Percentiles rank a stretch among this genome's conserved stretches.
phyloP scores from a whole-genome alignment of 2,888 invertebrate genomes.

The Synergus umbraculus region DNA sequence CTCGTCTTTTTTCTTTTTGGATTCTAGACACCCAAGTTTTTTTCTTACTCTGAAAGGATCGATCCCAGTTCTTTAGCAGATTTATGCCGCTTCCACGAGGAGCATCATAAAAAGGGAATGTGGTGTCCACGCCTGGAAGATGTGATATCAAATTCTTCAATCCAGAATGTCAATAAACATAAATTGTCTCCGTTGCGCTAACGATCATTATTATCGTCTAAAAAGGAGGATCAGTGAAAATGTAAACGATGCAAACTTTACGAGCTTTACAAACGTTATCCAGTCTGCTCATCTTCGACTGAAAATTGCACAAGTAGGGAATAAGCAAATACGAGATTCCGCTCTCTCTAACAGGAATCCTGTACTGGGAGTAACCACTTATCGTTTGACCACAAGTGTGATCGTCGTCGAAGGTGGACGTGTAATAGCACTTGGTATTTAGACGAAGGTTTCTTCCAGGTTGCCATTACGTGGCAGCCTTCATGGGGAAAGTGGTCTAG shows the following conservation, averaged over 20 bases:
- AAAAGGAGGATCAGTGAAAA: slow-evolving; percentile 12
- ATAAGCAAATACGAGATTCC: slow-evolving; percentile 1
- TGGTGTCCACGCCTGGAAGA: not conserved
- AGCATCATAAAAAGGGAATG: not conserved
- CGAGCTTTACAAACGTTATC: not conserved
- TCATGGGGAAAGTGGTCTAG: slow-evolving; percentile 69
- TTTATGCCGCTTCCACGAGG: not conserved
- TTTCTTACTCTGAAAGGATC: not conserved
- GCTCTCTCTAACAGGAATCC: not conserved
- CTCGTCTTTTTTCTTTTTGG: slow-evolving; percentile 58
- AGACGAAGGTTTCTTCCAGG: slow-evolving; percentile 51
- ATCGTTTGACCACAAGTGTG: slow-evolving; percentile 17
- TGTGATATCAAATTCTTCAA: not conserved
- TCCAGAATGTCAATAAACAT: slow-evolving; percentile 2
- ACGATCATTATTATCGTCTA: slow-evolving; percentile 14
- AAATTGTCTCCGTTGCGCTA: not conserved
- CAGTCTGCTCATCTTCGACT: slow-evolving; percentile 3
- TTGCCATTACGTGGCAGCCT: slow-evolving; percentile 66
- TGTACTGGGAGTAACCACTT: slow-evolving; percentile 12
- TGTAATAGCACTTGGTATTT: slow-evolving; percentile 43
- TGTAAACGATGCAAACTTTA: slow-evolving; percentile 23
- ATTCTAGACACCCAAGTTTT: not conserved
- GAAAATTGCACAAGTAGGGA: slow-evolving; percentile 8
- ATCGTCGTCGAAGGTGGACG: slow-evolving; percentile 21
- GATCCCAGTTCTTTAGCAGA: not conserved